Percentiles rank a stretch among this genome's conserved stretches.
Conservation (phyloP, 2,888 invertebrate species). For the Conops quadrifasciatus region DNA sequence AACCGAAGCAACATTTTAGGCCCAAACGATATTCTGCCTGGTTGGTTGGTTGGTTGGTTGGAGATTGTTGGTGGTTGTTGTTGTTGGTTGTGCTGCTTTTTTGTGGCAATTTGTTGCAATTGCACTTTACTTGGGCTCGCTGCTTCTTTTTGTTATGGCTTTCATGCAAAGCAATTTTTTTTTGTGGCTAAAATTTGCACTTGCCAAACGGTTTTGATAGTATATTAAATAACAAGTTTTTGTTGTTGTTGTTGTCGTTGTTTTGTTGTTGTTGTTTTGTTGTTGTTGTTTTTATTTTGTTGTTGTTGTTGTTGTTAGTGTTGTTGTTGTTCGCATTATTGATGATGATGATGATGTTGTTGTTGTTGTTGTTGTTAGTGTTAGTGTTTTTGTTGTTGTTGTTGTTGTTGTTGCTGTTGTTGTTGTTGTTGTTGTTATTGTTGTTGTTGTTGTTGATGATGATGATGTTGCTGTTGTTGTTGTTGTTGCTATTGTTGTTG, state of each 20-base stretch:
- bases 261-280: background rate
- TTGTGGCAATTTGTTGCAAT: no score
- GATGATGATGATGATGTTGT: no score
- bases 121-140: no score
- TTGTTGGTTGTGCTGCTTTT: no score
- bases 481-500: background rate
- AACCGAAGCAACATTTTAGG: no score
- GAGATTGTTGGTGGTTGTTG: no score
- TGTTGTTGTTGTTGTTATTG: background rate
- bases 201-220: no score
- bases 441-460: slow-evolving; percentile 1
- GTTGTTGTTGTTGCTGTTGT: background rate
- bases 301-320: background rate
- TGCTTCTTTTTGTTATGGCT: no score
- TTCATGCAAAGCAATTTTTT: no score
- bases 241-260: background rate
- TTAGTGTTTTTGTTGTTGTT: background rate
- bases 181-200: no score
- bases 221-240: background rate
- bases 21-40: no score
- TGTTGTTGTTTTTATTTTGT: background rate
- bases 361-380: slow-evolving; percentile 4
- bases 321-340: background rate
- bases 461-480: background rate
- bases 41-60: no score